Base-by-base conservation (phyloP, 1,140 invertebrate species). In the Heliconius nattereri region DNA sequence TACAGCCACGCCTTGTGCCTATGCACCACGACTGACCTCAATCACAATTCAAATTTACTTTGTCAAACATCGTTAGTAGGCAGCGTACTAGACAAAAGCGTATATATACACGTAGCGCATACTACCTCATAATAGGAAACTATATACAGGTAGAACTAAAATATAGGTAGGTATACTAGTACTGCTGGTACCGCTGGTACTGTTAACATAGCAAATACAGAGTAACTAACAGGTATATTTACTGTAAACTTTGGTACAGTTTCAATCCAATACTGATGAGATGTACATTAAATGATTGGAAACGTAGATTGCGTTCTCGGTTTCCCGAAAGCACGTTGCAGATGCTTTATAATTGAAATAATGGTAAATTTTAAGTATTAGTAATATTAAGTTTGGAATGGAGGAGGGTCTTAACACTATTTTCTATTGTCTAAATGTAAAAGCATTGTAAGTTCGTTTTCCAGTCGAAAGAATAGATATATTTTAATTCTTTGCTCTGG, bases 1-100 rank as follows among this genome's bases (percentile, higher is more conserved):
- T 16, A 13, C 13, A 45, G 40, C 16, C 13, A 16, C 13, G 13
- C 40, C 40, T 45, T 45, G 40, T 5, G 13, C 40, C 13, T 11
- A 3, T 45, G 13, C 13, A 1, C 13, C 40, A 16, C 13, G 13
- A 45, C 40, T 16, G 40, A 45, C 13, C n/a, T 66, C 60, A 66
- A 66, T 66, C 60, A 66, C 26, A n/a, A 66, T 13, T 16, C 23
- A 66, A 11, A 16, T 66, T 26, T 29, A 66, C 60, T 26, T 26
- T 66, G 60, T 66, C 26, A 66, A 66, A 66, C 60, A 66, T 66
- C 23, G 26, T 66, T 66, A 66, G 60, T 66, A 66, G 23, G 23
- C 57, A 66, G 57, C 57, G 20, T n/a, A 23, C 20, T 3, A 23
- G 60, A 66, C 60, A 66, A 66, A 66, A 66, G 60, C 60, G 23